Conservation (phyloP, 2,888 invertebrate species). For the Adela reaumurella region DNA sequence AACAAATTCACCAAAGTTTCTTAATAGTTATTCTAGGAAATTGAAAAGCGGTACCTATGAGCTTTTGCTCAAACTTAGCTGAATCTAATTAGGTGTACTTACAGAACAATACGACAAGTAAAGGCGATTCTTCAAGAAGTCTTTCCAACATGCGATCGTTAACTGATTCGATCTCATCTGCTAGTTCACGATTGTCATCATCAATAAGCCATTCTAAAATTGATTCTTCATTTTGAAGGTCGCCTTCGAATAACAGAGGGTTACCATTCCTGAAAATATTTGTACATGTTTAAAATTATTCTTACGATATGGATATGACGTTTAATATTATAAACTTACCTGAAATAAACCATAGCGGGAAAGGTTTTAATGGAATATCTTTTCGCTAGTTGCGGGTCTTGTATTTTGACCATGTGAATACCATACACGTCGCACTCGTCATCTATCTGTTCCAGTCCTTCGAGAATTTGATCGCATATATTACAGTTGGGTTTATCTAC, state of each 20-base stretch:
- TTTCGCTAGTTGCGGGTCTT: slow-evolving; percentile 87
- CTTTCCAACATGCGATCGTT: slow-evolving; percentile 86
- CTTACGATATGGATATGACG: background rate
- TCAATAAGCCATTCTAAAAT: slow-evolving; percentile 91
- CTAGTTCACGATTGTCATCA: slow-evolving; percentile 88
- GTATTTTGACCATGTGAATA: slow-evolving; percentile 90
- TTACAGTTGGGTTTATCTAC: slow-evolving; percentile 86
- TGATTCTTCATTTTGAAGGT: slow-evolving; percentile 87
- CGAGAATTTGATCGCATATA: slow-evolving; percentile 86
- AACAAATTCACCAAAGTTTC: too few relatives aligned
- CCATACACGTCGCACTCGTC: slow-evolving; percentile 91
- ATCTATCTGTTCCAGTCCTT: slow-evolving; percentile 83
- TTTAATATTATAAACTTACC: slow-evolving; percentile 39
- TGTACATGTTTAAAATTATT: background rate
- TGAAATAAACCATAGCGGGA: slow-evolving; percentile 87
- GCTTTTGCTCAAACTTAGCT: too few relatives aligned
- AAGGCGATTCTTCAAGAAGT: slow-evolving; percentile 78
- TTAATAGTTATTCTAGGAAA: too few relatives aligned
- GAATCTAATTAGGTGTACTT: slow-evolving; percentile 26
- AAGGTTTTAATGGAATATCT: slow-evolving; percentile 92
- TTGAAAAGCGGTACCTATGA: too few relatives aligned
- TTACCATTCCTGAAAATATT: slow-evolving; percentile 75
- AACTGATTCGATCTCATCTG: slow-evolving; percentile 91
- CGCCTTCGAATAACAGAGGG: slow-evolving; percentile 85
- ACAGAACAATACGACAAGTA: slow-evolving; percentile 92